These are phyloP conservation scores for Macrocentrus cingulum DNA, from an alignment of 1,140 invertebrate species.

Conservation along the genomic window DNA sequence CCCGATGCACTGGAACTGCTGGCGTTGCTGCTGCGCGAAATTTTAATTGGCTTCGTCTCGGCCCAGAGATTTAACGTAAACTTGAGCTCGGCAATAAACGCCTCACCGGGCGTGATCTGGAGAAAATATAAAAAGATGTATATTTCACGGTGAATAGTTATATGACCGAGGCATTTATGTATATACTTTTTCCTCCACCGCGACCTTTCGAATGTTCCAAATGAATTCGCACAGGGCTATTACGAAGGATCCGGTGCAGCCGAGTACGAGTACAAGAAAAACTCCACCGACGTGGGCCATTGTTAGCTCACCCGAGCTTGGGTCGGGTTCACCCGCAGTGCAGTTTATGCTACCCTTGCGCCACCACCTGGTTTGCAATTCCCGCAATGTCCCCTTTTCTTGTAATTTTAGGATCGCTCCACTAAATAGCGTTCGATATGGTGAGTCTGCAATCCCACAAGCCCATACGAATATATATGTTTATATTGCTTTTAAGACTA, in stretches of 20 bases:
- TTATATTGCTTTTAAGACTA: not conserved
- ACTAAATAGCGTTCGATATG: conserved; percentile 72
- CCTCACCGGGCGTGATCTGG: conserved; percentile 65
- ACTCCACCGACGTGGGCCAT: conserved; percentile 87
- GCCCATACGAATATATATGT: not conserved
- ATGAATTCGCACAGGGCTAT: conserved; percentile 78
- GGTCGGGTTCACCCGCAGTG: conserved; percentile 15
- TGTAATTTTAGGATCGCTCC: conserved; percentile 78
- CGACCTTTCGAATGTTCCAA: conserved; percentile 78
- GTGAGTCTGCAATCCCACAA: conserved; percentile 62
- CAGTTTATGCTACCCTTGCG: conserved; percentile 51
- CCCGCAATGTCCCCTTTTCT: conserved; percentile 74
- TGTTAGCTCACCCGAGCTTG: conserved; percentile 61
- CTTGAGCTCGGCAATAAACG: conserved; percentile 64
- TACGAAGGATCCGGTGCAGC: conserved; percentile 66
- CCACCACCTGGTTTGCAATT: conserved; percentile 90
- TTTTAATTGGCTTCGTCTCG: conserved; percentile 64
- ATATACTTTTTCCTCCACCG: conserved; percentile 72
- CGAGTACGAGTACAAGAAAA: conserved; percentile 80
- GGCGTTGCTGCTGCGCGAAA: conserved; percentile 39
- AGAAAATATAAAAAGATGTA: conserved; percentile 26
- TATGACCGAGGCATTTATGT: not conserved
- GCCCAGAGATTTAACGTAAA: conserved; percentile 68
- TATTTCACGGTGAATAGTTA: too few relatives aligned
- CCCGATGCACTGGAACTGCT: conserved; percentile 10